These are phyloP conservation scores for Phrynocephalus versicolor DNA, from an alignment of 2,113 vertebrate genomes.

Conservation along the genomic window DNA sequence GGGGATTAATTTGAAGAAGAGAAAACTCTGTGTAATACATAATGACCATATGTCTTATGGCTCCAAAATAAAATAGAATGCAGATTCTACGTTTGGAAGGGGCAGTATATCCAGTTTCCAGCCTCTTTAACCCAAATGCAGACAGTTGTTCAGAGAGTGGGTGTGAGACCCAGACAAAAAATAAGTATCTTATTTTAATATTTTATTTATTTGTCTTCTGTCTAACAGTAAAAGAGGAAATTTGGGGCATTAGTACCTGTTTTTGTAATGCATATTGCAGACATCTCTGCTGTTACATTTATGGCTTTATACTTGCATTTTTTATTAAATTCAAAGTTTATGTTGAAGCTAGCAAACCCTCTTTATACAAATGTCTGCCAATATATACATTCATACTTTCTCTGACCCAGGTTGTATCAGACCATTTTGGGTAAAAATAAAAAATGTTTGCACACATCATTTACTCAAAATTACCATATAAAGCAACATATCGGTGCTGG, in stretches of 20 bases:
- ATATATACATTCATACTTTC: too few species aligned
- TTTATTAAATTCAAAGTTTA: neutral
- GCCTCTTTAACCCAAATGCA: slow-evolving; percentile 4
- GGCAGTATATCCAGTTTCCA: neutral
- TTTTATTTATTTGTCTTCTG: neutral
- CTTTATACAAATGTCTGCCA: neutral
- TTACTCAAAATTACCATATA: too few species aligned
- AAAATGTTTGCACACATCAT: too few species aligned
- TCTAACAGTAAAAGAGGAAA: neutral
- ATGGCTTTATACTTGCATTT: too few species aligned
- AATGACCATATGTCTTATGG: neutral
- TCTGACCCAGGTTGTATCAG: neutral
- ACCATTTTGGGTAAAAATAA: neutral
- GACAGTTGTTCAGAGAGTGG: neutral
- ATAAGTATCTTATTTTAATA: slow-evolving; percentile 4
- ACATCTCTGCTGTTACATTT: neutral
- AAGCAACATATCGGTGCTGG: too few species aligned
- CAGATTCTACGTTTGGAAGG: neutral
- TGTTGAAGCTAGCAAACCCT: neutral
- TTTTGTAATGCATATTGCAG: neutral
- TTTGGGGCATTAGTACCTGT: neutral
- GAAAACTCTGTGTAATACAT: slow-evolving; percentile 8
- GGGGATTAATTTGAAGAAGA: neutral
- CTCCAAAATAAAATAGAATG: neutral
- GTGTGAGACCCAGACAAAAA: neutral